Base-by-base conservation (phyloP, 35 echinoderm and acorn worm genomes). In the Apostichopus japonicus region DNA sequence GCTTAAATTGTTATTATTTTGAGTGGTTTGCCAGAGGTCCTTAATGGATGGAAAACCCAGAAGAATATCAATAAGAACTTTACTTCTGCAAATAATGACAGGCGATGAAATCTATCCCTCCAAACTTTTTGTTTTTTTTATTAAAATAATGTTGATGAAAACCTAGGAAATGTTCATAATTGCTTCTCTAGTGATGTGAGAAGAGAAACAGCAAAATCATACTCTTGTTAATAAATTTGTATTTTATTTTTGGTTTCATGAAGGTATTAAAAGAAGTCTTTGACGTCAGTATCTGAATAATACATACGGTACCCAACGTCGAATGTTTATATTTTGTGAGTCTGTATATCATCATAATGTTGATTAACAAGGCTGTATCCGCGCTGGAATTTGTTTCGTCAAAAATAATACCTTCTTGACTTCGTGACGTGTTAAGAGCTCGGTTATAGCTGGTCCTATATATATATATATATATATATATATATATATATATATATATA, bases 141-240 rank as follows among this genome's bases (percentile, higher is more conserved):
- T 19, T 75, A 23, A 75, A 75, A 75, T 75, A 75, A 75, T 21
- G 21, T 75, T 75, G 71, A 75, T 75, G 71, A 75, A 75, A 75
- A 75, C 6, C 71, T 19, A 75, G 21, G 71, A 75, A 75, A n/a
- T 75, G 71, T 75, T 75, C 17, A 19, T 75, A 75, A 21, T 75
- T 75, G 71, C 71, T 75, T 19, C 22, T 23, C 7, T 23, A 61
- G 13, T 61, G 57, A 61, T 13, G 57, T 61, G 8, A 13, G 17
- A 19, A 75, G 71, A 75, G 71, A 75, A 75, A n/a, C 71, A 21
- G 71, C 17, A 75, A 75, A 75, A 19, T 75, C 22, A 21, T 21
- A 75, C 11, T 67, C 19, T 19, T 15, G 11, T 19, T 67, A 11
- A 15, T 11, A 67, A 67, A 67, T 67, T 67, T 4, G 63, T 67